Percentiles rank a stretch among this genome's conserved stretches.
Conservation (phyloP, 1,140 invertebrate species). For the Phthorimaea operculella region DNA sequence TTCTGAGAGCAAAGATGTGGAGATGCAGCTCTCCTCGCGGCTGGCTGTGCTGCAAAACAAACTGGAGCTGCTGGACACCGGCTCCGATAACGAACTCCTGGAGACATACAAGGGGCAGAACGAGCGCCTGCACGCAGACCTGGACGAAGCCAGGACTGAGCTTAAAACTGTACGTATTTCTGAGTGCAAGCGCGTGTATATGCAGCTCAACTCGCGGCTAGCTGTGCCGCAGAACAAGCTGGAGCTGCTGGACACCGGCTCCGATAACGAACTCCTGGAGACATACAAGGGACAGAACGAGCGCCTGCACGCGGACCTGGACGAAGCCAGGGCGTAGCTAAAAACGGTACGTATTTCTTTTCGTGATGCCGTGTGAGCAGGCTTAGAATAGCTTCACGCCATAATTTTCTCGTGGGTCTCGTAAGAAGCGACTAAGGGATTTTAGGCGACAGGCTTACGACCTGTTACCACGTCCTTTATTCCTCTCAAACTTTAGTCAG, state of each 20-base stretch:
- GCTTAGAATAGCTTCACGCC: neutral
- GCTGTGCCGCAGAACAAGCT: conserved; percentile 50
- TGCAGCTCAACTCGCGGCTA: conserved; percentile 44
- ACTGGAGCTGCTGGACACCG: conserved; percentile 39
- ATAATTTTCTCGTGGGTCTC: too few relatives aligned
- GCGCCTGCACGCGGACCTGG: conserved; percentile 35
- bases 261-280: conserved; percentile 40
- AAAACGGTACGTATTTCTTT: conserved; percentile 48
- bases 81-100: conserved; percentile 38
- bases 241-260: conserved; percentile 37
- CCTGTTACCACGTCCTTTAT: too few relatives aligned
- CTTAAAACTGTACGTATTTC: conserved; percentile 53
- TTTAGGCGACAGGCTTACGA: too few relatives aligned
- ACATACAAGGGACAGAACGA: conserved; percentile 44
- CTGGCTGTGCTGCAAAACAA: conserved; percentile 50
- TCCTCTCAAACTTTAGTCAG: too few relatives aligned
- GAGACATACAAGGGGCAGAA: conserved; percentile 45
- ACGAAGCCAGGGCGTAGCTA: conserved; percentile 38
- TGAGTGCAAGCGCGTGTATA: conserved; percentile 50
- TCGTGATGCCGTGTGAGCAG: neutral
- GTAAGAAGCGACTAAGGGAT: too few relatives aligned
- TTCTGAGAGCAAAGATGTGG: conserved; percentile 35
- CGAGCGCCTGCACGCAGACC: conserved; percentile 34
- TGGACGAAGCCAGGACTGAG: conserved; percentile 39
- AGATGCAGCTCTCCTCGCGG: conserved; percentile 46